Conservation (phyloP, 2,797 vertebrate genomes). For the Rhinophrynus dorsalis region DNA sequence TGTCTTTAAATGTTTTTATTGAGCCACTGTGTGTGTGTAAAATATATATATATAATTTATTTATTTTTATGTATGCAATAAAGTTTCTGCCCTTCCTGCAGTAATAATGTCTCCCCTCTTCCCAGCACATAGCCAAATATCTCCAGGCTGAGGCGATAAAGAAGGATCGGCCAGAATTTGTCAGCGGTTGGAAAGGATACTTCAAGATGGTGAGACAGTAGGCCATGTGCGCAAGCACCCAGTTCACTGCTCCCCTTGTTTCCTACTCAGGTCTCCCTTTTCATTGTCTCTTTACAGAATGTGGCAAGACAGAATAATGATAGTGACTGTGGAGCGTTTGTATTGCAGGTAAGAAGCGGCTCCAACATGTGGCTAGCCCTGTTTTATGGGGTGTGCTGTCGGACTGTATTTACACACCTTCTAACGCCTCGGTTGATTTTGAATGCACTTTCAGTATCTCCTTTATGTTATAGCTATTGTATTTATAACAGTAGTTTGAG, state of each 20-base stretch:
- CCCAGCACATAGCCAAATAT: constrained; percentile 91
- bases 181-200: constrained; percentile 85
- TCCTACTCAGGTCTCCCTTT: background rate
- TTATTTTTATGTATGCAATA: no score
- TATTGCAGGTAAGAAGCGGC: constrained; percentile 79
- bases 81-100: no score
- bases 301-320: constrained; percentile 92
- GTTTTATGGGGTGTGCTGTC: no score
- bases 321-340: constrained; percentile 91
- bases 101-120: background rate
- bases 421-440: no score
- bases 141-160: constrained; percentile 90
- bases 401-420: no score
- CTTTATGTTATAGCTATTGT: no score
- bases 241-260: background rate
- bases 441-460: no score
- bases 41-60: no score
- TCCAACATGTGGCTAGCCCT: no score
- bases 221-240: background rate
- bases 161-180: constrained; percentile 83
- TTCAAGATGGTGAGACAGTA: constrained; percentile 86
- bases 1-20: no score
- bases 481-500: no score
- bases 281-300: constrained; percentile 68
- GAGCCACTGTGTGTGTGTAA: no score